Conservation (phyloP, 2,888 invertebrate species). For the Plusia festucae region DNA sequence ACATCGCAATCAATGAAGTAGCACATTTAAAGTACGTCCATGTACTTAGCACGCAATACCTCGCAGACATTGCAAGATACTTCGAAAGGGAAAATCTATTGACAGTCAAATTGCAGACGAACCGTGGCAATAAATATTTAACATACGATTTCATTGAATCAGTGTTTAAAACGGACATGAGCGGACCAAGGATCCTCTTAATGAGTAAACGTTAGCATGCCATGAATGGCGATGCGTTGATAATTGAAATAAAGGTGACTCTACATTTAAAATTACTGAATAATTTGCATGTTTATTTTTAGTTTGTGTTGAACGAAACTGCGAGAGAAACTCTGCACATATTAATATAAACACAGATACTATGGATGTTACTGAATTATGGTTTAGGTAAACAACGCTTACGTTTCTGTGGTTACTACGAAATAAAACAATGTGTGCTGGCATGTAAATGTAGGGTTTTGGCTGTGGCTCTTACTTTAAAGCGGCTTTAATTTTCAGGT, state of each 20-base stretch:
- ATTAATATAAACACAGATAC: slow-evolving; percentile 6
- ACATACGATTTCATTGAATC: slow-evolving; percentile 54
- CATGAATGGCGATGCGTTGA: slow-evolving; percentile 50
- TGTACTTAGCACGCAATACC: slow-evolving; percentile 36
- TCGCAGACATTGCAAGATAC: slow-evolving; percentile 45
- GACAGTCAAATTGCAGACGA: slow-evolving; percentile 53
- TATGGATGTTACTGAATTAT: neutral
- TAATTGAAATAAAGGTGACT: slow-evolving; percentile 49
- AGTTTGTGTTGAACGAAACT: slow-evolving; percentile 17
- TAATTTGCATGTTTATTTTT: slow-evolving; percentile 50
- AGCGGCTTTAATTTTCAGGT: neutral
- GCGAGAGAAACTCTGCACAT: slow-evolving; percentile 38
- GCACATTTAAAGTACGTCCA: slow-evolving; percentile 17
- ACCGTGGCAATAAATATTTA: slow-evolving; percentile 56
- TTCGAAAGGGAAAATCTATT: slow-evolving; percentile 61
- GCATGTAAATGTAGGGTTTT: too few relatives aligned
- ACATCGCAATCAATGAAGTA: slow-evolving; percentile 18
- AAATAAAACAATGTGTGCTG: too few relatives aligned
- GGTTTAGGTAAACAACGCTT: too few relatives aligned
- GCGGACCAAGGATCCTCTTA: slow-evolving; percentile 54
- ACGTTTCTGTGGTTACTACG: too few relatives aligned
- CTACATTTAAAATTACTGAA: slow-evolving; percentile 47
- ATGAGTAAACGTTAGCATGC: slow-evolving; percentile 51
- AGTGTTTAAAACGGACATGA: slow-evolving; percentile 43
- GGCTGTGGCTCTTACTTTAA: too few relatives aligned